Percentiles rank a stretch among this genome's conserved stretches.
These are phyloP conservation scores for Leptoteleia sp. DNA, from an alignment of 1,140 invertebrate species.

Conservation along the genomic window DNA sequence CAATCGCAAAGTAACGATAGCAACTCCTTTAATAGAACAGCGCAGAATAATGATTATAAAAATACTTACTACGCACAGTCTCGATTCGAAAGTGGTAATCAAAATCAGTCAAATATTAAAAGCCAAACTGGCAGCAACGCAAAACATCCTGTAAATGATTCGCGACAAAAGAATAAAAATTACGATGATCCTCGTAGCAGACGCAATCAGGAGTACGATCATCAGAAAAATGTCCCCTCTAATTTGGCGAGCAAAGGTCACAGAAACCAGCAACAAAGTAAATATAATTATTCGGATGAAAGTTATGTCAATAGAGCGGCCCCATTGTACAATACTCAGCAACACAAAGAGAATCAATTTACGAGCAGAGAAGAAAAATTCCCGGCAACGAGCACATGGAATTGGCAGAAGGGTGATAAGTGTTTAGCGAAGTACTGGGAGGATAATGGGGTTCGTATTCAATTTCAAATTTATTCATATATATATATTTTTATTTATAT, in stretches of 20 bases:
- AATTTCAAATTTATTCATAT: neutral
- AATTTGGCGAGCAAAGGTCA: constrained; percentile 71
- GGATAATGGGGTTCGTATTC: constrained; percentile 88
- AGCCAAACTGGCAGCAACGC: constrained; percentile 57
- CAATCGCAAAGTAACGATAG: constrained; percentile 72
- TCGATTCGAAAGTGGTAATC: constrained; percentile 45
- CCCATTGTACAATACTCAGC: constrained; percentile 52
- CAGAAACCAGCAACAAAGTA: constrained; percentile 70
- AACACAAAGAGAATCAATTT: constrained; percentile 69
- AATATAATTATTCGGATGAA: constrained; percentile 60
- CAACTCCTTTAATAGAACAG: constrained; percentile 65
- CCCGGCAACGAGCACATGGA: constrained; percentile 76
- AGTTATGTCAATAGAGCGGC: constrained; percentile 47
- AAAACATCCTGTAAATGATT: constrained; percentile 61
- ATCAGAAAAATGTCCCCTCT: constrained; percentile 57
- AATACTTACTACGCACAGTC: constrained; percentile 55
- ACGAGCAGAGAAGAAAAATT: constrained; percentile 66
- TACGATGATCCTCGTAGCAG: constrained; percentile 68
- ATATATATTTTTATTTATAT: constrained; percentile 9
- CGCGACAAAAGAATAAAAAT: constrained; percentile 63
- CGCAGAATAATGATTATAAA: constrained; percentile 64
- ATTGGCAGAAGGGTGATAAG: constrained; percentile 89
- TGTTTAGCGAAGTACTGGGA: constrained; percentile 96
- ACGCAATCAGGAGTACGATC: constrained; percentile 68
- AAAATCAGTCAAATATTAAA: constrained; percentile 56